phyloP scores from a whole-genome alignment of 2,113 vertebrate species.

The Pipra filicauda region DNA sequence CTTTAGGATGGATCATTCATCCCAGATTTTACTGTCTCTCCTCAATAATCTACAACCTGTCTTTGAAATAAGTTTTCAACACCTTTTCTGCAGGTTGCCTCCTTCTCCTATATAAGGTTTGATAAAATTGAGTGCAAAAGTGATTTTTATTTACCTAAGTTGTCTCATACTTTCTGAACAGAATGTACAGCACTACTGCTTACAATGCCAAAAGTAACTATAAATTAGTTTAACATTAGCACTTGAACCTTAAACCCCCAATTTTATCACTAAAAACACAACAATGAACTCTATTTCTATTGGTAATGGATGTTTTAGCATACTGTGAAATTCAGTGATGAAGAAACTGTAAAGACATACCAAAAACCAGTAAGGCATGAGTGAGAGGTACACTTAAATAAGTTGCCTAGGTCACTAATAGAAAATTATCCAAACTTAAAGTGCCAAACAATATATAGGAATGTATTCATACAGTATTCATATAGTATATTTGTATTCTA shows the following conservation, averaged over 20 bases:
- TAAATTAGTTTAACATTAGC: slow-evolving; percentile 21
- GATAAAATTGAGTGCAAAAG: not conserved
- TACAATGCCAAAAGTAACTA: not conserved
- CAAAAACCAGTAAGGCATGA: not conserved
- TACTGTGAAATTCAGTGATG: not conserved
- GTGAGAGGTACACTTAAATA: not conserved
- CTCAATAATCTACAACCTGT: not conserved
- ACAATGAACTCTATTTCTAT: not conserved
- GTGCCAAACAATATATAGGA: not conserved
- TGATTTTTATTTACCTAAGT: not conserved
- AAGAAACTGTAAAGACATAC: slow-evolving; percentile 16
- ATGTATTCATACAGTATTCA: not conserved
- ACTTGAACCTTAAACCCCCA: not conserved
- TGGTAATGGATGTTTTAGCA: not conserved
- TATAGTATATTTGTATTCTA: not conserved
- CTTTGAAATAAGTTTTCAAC: not conserved
- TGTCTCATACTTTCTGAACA: not conserved
- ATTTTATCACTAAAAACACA: slow-evolving; percentile 30
- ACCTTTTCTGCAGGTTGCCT: not conserved
- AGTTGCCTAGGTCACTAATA: not conserved
- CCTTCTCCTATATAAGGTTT: not conserved
- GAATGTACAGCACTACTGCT: not conserved
- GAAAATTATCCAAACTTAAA: not conserved
- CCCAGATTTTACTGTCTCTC: not conserved
- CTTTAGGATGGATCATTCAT: not conserved